Base-by-base conservation (phyloP, 2,888 invertebrate genomes). In the Rhyacophila evoluta region DNA sequence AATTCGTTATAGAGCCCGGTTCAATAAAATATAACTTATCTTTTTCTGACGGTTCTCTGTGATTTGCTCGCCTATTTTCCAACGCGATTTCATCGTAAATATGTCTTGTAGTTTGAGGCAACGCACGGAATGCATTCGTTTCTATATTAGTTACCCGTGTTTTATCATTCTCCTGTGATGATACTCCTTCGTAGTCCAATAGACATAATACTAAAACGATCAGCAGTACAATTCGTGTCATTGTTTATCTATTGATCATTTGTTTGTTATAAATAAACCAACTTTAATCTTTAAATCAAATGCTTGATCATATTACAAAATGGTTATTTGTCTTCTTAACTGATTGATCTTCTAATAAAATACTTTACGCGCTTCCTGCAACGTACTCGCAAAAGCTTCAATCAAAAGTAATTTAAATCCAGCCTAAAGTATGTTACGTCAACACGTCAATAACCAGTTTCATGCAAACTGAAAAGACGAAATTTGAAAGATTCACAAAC, bases 1-100 rank as follows among this genome's bases (percentile, higher is more conserved):
- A 81, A 19, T 81, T 81, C 38, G 79, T 81, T 0, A 78, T 55
- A 10, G 39, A 27, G 11, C 74, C 76, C n/a, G 81, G 75, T n/a
- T 78, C 41, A 25, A 80, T 67, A 33, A 75, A 55, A 12, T 37
- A 67, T 33, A 74, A 19, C 19, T 55, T 55, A 19, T 55, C 55
- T 55, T 55, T 55, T 55, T 55, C 55, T 19, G 55, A 55, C 5
- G 55, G 55, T 6, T 55, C 55, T 25, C 55, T 55, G 2, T 55
- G 55, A 36, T 36, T 71, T 1, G 36, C 33, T 19, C 36, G 12
- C 37, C 33, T 36, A 11, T 29, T 37, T 36, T 71, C 71, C 5
- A 71, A n/a, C 12, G 71, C 71, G 8, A 71, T 71, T 19, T 71
- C 71, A 36, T 71, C 71, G 36, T 71, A 71, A 71, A 36, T 0